phyloP scores from a whole-genome alignment of 2,113 vertebrate species.

The Hemiprocne comata region DNA sequence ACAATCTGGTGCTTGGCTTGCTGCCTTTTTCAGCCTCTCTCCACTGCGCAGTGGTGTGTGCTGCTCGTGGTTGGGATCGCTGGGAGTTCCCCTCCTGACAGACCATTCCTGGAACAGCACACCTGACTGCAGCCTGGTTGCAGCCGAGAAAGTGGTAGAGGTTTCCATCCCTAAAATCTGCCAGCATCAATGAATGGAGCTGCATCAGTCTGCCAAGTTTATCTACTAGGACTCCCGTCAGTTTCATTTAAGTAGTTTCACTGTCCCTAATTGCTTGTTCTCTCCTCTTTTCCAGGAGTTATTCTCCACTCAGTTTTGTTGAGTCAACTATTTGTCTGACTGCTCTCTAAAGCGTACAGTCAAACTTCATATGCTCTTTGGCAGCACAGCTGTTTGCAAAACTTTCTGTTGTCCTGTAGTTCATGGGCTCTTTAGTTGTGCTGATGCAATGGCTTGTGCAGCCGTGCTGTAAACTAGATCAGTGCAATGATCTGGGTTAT shows the following conservation, averaged over 20 bases:
- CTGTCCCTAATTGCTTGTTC: background rate
- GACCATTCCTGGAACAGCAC: background rate
- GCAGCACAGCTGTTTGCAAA: background rate
- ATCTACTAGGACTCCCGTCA: background rate
- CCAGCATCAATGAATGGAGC: background rate
- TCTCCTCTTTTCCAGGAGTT: background rate
- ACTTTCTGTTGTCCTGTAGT: background rate
- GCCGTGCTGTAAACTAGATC: background rate
- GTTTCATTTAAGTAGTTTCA: background rate
- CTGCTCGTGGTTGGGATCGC: background rate
- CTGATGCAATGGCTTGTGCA: background rate
- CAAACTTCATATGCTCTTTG: background rate
- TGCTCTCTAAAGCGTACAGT: background rate
- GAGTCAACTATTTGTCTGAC: background rate
- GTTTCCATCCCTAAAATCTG: background rate
- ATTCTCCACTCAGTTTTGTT: background rate
- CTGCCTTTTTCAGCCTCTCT: background rate
- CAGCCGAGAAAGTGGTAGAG: background rate
- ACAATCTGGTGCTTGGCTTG: background rate
- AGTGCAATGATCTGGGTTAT: background rate
- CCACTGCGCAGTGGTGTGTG: rapidly evolving
- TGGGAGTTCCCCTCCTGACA: background rate
- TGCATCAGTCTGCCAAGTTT: rapidly evolving
- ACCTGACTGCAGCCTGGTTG: background rate
- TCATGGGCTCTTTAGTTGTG: background rate